phyloP scores from a whole-genome alignment of 2,113 vertebrate species.

The Peromyscus maniculatus region DNA sequence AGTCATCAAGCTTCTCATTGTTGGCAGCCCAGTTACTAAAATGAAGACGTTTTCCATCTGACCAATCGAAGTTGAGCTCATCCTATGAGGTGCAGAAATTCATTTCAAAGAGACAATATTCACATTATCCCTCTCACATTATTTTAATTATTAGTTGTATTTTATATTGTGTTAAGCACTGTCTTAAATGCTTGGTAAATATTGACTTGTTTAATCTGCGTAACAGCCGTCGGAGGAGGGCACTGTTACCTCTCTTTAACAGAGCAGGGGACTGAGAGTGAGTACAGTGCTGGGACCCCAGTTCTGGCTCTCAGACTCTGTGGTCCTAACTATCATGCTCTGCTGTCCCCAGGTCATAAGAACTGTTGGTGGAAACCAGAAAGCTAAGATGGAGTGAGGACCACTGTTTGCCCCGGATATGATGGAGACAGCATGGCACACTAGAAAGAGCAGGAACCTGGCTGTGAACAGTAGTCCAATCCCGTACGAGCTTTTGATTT shows the following conservation, averaged over 20 bases:
- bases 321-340: not conserved
- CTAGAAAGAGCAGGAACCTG: not conserved
- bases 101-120: not conserved
- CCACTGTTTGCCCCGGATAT: not conserved
- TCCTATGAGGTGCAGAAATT: constrained; percentile 85
- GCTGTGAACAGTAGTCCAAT: not conserved
- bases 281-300: too few relatives aligned
- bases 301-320: not conserved
- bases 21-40: constrained; percentile 94
- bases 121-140: not conserved
- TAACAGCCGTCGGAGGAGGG: not conserved
- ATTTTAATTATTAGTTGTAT: constrained; percentile 40
- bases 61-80: constrained; percentile 94
- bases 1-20: constrained; percentile 86
- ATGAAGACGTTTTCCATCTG: constrained; percentile 92
- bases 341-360: not conserved
- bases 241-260: not conserved
- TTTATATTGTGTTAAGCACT: not conserved
- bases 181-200: not conserved
- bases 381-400: not conserved
- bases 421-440: not conserved
- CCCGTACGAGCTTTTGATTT: not conserved
- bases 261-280: not conserved
- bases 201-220: not conserved
- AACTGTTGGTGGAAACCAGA: not conserved